Conservation (phyloP, 2,113 vertebrate genomes). For the Physeter macrocephalus region DNA sequence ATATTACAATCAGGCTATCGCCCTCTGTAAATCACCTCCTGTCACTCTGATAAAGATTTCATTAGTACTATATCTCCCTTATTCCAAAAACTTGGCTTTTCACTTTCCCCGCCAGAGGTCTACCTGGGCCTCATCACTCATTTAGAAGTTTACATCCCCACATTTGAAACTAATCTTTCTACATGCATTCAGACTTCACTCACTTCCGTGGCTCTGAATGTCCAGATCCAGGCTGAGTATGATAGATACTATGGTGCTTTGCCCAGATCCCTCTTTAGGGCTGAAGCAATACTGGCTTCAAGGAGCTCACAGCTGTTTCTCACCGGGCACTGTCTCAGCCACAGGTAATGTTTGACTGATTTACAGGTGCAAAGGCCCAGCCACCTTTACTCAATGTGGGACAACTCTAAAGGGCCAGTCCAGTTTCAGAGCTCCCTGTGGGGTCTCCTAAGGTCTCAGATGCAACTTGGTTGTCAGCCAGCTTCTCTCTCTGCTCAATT, state of each 20-base stretch:
- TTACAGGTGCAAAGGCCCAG: background rate
- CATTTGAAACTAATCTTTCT: background rate
- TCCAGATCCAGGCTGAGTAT: background rate
- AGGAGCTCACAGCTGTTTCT: background rate
- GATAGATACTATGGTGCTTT: background rate
- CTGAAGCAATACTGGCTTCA: rapidly evolving
- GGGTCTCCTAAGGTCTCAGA: background rate
- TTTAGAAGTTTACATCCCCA: background rate
- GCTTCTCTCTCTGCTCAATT: background rate
- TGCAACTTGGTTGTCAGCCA: background rate
- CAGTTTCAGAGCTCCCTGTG: background rate
- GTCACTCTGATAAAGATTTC: background rate
- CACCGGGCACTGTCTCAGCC: background rate
- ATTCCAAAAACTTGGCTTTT: background rate
- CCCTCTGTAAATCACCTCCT: background rate
- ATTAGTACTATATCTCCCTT: background rate
- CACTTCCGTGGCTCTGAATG: background rate
- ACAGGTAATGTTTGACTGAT: background rate
- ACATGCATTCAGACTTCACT: background rate
- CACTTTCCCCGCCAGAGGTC: background rate
- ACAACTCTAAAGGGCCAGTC: rapidly evolving
- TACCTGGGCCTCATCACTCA: background rate
- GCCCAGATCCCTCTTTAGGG: background rate
- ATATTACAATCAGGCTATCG: background rate
- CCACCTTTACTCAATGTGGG: background rate